Conservation (phyloP, 2,113 vertebrate species). For the Nerophis lumbriciformis region DNA sequence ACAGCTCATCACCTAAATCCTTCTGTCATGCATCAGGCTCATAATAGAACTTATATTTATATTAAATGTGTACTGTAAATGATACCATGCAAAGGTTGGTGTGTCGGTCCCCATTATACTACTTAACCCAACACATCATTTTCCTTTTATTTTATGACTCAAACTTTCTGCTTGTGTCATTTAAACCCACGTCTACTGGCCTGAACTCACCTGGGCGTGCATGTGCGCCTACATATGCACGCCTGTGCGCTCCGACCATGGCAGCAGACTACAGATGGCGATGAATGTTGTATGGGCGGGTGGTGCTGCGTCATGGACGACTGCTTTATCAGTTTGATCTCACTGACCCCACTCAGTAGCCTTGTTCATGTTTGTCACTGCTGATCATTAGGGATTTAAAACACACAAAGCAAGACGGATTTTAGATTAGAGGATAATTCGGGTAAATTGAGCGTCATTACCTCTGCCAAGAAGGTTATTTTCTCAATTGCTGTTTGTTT, state of each 20-base stretch:
- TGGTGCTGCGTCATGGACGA: constrained; percentile 37
- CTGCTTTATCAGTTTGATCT: constrained; percentile 10
- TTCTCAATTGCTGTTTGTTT: too few species aligned
- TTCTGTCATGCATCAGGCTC: background rate
- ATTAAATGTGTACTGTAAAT: background rate
- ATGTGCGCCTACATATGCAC: constrained; percentile 47
- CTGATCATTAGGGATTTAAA: background rate
- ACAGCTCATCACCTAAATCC: background rate
- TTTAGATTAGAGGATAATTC: background rate
- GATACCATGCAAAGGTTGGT: background rate
- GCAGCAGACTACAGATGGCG: constrained; percentile 49
- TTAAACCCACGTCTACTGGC: constrained; percentile 17
- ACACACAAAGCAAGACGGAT: background rate
- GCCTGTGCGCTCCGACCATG: background rate
- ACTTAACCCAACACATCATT: constrained; percentile 15
- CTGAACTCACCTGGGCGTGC: constrained; percentile 24
- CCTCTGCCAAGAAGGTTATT: background rate
- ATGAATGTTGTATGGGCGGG: constrained; percentile 56
- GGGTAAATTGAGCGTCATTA: background rate
- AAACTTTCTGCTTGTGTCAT: constrained; percentile 25
- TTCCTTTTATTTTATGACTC: constrained; percentile 21
- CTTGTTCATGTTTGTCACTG: constrained; percentile 1
- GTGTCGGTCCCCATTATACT: background rate
- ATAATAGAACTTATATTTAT: background rate
- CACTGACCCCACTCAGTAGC: constrained; percentile 22